Conservation (phyloP, 1,140 invertebrate genomes). For the Rhopalosiphum maidis region DNA sequence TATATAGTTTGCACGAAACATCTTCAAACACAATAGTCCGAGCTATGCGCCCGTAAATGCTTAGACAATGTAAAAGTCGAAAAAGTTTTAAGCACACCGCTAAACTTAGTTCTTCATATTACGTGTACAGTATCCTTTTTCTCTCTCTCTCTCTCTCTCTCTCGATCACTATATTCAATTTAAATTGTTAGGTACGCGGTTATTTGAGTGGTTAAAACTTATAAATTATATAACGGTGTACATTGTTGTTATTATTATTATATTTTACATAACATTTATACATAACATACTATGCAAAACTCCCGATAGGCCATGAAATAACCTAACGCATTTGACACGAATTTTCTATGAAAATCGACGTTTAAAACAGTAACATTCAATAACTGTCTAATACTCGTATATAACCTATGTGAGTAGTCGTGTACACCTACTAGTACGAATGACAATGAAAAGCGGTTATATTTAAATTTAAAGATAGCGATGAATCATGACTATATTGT, state of each 20-base stretch:
- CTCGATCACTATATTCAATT: neutral
- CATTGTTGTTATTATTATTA: neutral
- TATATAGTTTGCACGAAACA: conserved; percentile 11
- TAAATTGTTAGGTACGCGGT: neutral
- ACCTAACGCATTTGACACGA: neutral
- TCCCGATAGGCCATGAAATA: too few relatives aligned
- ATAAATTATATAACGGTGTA: too few relatives aligned
- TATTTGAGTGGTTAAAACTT: neutral
- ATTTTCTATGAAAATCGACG: neutral
- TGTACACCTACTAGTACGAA: neutral
- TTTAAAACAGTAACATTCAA: neutral
- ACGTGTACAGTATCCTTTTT: too few relatives aligned
- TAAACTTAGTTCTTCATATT: neutral
- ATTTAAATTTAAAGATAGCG: neutral
- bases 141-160: neutral
- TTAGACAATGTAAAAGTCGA: neutral
- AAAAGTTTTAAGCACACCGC: neutral
- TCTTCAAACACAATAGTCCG: conserved; percentile 10
- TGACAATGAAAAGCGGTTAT: neutral
- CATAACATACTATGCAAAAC: neutral
- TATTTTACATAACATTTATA: neutral
- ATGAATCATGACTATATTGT: neutral
- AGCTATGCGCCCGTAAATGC: neutral
- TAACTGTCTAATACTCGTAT: neutral
- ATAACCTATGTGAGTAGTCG: neutral